Base-by-base conservation (phyloP, 1,140 invertebrate genomes). In the Cherax destructor region DNA sequence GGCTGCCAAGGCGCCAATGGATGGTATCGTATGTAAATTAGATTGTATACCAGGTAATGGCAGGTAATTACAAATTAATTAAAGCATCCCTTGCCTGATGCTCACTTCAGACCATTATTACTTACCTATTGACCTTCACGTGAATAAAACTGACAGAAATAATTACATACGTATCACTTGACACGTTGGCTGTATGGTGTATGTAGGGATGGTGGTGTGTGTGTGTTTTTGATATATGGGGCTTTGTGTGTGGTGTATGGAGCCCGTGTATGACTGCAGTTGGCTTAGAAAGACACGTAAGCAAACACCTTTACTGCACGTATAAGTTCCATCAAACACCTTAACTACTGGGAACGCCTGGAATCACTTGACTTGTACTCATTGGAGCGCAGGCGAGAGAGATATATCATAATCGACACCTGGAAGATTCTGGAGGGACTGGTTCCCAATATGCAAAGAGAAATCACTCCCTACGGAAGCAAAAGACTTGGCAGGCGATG, bases 1-100 rank as follows among this genome's bases (percentile, higher is more conserved):
- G 41, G 16, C 81, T 47, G 49, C 56, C 56, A 49, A 21, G 56
- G 56, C 61, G 50, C 47, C 77, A 65, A 30, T 77, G 74, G 81
- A 78, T 83, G 81, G 77, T 61, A 84, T 50, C 81, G 83, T 79
- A 91, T 91, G 88, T 91, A 91, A 91, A 91, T 90, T 77, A 91
- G 83, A 78, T 91, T 91, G 88, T 91, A 85, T 85, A 91, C 69
- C 80, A 78, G 65, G 88, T 84, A 77, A 91, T 65, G 88, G 81
- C 88, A 91, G 88, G 88, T 91, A 91, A 91, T 91, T 78, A 91
- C 88, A 77, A 65, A 91, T 91, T 91, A 91, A 91, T 91, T 91
- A 91, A 91, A 84, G 81, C 69, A 65, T 13, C 47, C 50, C 50
- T 24, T 49, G 30, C 50, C 77, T 77, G 79, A 78, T 84, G 80